Percentiles rank a stretch among this genome's conserved stretches.
phyloP scores from a whole-genome alignment of 2,888 invertebrate species.

The Drosophila quasianomalipes region DNA sequence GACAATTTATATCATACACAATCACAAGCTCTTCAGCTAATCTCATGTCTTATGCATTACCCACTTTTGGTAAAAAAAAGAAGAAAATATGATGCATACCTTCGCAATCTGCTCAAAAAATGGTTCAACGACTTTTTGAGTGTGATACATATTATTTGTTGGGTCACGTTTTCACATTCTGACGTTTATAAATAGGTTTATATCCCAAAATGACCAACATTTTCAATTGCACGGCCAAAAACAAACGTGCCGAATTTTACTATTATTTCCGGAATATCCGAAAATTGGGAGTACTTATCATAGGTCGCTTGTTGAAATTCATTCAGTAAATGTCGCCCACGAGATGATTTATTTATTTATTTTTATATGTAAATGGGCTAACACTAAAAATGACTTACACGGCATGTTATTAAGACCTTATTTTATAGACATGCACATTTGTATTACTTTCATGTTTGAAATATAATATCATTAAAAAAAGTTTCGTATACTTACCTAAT shows the following conservation, averaged over 20 bases:
- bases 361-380: too few species aligned
- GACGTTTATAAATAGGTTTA: constrained; percentile 15
- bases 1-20: background rate
- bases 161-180: constrained; percentile 41
- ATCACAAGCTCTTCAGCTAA: constrained; percentile 1
- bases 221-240: constrained; percentile 2
- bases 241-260: constrained; percentile 35
- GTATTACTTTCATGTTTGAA: background rate
- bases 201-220: constrained; percentile 5
- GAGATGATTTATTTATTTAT: background rate
- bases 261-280: constrained; percentile 8
- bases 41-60: background rate
- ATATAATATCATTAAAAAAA: background rate
- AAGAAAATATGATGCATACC: background rate
- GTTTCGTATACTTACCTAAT: background rate
- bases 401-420: background rate
- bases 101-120: background rate
- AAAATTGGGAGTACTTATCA: background rate
- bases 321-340: constrained; percentile 8
- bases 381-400: background rate
- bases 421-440: background rate
- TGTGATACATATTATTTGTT: background rate
- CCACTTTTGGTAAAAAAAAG: background rate
- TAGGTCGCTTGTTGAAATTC: background rate
- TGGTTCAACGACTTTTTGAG: constrained; percentile 47